A percentile compares a stretch with the other conserved stretches of the same genome.
Conservation (phyloP, 1,140 invertebrate species). For the Camponotus vicinus region DNA sequence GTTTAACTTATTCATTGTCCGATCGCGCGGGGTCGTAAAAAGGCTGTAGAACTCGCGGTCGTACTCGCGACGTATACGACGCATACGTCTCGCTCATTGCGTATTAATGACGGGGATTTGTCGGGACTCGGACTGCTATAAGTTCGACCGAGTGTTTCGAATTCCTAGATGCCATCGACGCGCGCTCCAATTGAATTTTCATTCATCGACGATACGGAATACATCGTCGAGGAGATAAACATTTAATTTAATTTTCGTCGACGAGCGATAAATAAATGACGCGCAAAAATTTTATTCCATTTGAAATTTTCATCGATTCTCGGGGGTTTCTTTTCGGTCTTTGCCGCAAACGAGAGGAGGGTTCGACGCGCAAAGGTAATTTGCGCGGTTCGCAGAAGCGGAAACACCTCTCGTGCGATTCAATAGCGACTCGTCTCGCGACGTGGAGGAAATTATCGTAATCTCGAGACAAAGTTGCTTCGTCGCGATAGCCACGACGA, state of each 20-base stretch:
- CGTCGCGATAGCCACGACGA: background rate
- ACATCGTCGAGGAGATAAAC: too few relatives aligned
- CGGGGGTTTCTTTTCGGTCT: background rate
- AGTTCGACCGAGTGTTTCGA: background rate
- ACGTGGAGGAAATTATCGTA: slow-evolving; percentile 38
- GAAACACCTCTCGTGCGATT: background rate
- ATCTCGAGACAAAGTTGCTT: slow-evolving; percentile 13
- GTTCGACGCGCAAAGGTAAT: slow-evolving; percentile 16
- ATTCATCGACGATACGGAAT: background rate
- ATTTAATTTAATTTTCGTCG: background rate
- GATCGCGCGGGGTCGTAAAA: slow-evolving; percentile 38
- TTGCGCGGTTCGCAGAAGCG: slow-evolving; percentile 6
- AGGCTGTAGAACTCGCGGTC: background rate
- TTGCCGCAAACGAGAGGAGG: background rate
- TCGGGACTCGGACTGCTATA: background rate
- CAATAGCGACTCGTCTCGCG: background rate
- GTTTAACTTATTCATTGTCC: slow-evolving; percentile 56
- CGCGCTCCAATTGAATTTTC: background rate
- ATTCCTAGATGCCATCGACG: background rate
- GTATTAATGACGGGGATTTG: slow-evolving; percentile 26
- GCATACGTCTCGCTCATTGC: background rate
- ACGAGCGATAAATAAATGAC: too few relatives aligned
- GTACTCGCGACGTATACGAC: background rate
- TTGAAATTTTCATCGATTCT: background rate
- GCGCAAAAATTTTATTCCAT: background rate